Base-by-base conservation (phyloP, 2,797 vertebrate genomes). In the Notolabrus celidotus region DNA sequence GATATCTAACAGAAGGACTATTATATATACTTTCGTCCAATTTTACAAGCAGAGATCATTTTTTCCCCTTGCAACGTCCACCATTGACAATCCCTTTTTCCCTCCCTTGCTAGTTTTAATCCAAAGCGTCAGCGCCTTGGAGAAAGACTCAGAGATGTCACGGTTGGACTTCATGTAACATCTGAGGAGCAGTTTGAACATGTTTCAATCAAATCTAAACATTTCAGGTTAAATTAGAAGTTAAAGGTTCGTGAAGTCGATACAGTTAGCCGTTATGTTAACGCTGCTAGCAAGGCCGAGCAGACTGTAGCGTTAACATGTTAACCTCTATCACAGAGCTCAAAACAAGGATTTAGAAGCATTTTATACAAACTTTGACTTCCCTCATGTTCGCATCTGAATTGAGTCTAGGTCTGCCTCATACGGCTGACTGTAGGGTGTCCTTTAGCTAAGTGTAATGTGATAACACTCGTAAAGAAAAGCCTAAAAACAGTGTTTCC, bases 271-370 rank as follows among this genome's bases (percentile, higher is more conserved):
- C 46, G 46, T 16, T 47, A 6, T 42, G 81, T 77, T 38, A 51
- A 64, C 68, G 67, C 36, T 36, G 79, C 59, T 85, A 85, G 78
- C 83, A 85, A 79, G 90, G 88, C 90, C 84, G 88, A 80, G 68
- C 75, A 86, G 71, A 45, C 85, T 65, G 46, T 51, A n/a, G n/a
- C n/a, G n/a, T n/a, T n/a, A n/a, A n/a, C n/a, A n/a, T n/a, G n/a
- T n/a, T n/a, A n/a, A n/a, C n/a, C n/a, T n/a, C n/a, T n/a, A n/a
- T 7, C 22, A 25, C 2, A 47, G 8, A 3, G 0, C 10, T 12
- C 1, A 46, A 4, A 23, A 10, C 5, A 4, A 2, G n/a, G n/a
- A n/a, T n/a, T 42, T 42, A 19, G n/a, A n/a, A n/a, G n/a, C n/a
- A n/a, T n/a, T n/a, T n/a, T n/a, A n/a, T n/a, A n/a, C n/a, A n/a